These are phyloP conservation scores for Drosophila fuyamai DNA, from an alignment of 1,140 invertebrate species.

Conservation along the genomic window DNA sequence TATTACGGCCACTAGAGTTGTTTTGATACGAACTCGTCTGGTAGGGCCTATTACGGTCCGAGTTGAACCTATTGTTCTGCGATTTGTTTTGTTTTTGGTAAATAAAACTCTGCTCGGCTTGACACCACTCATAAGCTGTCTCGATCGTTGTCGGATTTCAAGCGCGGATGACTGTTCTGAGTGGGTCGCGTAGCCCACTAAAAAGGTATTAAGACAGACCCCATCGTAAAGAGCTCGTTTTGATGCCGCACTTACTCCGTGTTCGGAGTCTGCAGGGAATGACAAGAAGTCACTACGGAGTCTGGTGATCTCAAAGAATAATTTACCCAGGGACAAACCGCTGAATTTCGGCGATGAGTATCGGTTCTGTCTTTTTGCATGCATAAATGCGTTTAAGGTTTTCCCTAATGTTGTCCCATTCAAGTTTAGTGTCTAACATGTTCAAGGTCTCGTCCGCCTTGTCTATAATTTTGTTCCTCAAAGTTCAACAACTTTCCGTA, in stretches of 20 bases:
- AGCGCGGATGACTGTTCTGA: background rate
- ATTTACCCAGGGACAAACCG: background rate
- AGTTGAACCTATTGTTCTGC: background rate
- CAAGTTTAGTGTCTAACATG: background rate
- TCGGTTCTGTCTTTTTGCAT: background rate
- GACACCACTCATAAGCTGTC: background rate
- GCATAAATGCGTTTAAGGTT: background rate
- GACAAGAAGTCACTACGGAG: background rate
- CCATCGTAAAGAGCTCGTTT: conserved; percentile 1
- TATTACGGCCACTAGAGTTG: background rate
- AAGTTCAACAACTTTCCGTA: conserved; percentile 4
- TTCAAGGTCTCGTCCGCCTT: conserved; percentile 4
- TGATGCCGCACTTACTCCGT: background rate
- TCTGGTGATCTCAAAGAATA: background rate
- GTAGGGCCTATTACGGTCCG: background rate
- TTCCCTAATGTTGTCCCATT: background rate
- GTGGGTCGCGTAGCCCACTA: background rate
- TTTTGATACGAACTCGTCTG: background rate
- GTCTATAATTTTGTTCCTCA: conserved; percentile 9
- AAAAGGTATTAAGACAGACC: background rate
- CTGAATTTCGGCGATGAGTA: background rate
- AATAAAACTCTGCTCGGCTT: conserved; percentile 1
- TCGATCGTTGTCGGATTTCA: conserved; percentile 1
- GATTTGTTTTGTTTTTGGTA: background rate
- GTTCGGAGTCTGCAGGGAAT: background rate